Conservation (phyloP, 2,797 vertebrate species). For the Setipinna tenuifilis region DNA sequence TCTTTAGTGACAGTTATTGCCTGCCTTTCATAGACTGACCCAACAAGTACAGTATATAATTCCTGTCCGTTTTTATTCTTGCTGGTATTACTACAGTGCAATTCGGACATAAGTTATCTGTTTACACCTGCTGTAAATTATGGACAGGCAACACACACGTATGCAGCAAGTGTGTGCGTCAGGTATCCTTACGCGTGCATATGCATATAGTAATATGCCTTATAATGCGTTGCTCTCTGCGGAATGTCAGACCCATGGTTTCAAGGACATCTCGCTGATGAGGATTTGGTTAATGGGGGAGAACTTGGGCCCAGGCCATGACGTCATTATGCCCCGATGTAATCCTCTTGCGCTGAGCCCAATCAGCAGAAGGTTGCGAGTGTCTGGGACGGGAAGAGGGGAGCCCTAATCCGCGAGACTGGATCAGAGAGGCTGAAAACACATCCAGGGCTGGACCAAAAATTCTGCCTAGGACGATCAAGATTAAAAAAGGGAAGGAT, state of each 20-base stretch:
- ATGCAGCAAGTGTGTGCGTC: not conserved
- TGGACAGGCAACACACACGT: not conserved
- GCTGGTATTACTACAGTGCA: not conserved
- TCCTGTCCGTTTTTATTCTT: not conserved
- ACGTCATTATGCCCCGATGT: constrained; percentile 98
- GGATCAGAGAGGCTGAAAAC: constrained; percentile 82
- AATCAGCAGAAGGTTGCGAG: constrained; percentile 88
- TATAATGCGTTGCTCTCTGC: constrained; percentile 63
- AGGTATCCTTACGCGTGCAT: not conserved
- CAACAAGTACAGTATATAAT: not conserved
- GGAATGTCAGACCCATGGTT: constrained; percentile 86
- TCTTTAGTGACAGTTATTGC: not conserved
- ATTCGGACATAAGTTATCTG: not conserved
- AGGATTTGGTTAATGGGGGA: constrained; percentile 92
- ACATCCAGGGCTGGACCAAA: constrained; percentile 70
- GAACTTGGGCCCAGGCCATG: constrained; percentile 89
- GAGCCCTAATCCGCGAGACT: constrained; percentile 84
- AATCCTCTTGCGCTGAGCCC: constrained; percentile 93
- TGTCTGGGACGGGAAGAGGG: constrained; percentile 83
- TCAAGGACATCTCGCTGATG: constrained; percentile 98
- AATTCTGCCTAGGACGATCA: constrained; percentile 72
- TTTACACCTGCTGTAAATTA: not conserved
- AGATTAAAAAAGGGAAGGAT: constrained; percentile 77
- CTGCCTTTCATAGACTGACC: not conserved
- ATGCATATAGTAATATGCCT: not conserved